phyloP scores from a whole-genome alignment of 2,797 vertebrate genomes.

The Lophotriccus pileatus region DNA sequence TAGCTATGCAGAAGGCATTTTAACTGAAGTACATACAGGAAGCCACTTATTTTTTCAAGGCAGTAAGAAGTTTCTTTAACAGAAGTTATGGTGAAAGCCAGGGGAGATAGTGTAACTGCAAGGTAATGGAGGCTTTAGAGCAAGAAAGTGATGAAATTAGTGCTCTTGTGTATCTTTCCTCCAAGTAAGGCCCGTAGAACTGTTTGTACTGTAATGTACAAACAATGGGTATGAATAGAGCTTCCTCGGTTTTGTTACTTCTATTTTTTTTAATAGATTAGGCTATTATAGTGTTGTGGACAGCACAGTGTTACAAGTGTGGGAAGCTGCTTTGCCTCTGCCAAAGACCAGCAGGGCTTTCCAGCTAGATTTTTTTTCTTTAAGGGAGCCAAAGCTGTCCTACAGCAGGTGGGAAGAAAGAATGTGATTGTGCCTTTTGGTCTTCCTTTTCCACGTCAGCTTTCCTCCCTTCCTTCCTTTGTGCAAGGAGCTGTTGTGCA shows the following conservation, averaged over 20 bases:
- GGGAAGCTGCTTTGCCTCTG: not conserved
- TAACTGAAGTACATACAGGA: not conserved
- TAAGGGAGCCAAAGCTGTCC: not conserved
- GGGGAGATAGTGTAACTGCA: not conserved
- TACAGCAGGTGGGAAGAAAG: not conserved
- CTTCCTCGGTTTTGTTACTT: not conserved
- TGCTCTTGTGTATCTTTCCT: not conserved
- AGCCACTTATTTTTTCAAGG: not conserved
- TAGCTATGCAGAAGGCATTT: not conserved
- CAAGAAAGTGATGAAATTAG: not conserved
- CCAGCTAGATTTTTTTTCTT: not conserved
- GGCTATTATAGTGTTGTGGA: not conserved
- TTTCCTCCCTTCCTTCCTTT: not conserved
- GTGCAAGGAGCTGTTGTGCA: not conserved
- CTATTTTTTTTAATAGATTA: not conserved
- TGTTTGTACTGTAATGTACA: not conserved
- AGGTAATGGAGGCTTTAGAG: not conserved
- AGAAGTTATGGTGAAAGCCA: not conserved
- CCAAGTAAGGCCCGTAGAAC: not conserved
- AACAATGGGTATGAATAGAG: not conserved
- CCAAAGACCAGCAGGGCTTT: not conserved
- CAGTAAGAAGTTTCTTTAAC: not conserved
- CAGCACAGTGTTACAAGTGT: not conserved
- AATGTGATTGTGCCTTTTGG: not conserved
- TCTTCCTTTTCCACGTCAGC: not conserved